Percentiles rank a stretch among this genome's conserved stretches.
These are phyloP conservation scores for Anneissia japonica DNA, from an alignment of 35 echinoderm and acorn worm genomes.

Conservation along the genomic window DNA sequence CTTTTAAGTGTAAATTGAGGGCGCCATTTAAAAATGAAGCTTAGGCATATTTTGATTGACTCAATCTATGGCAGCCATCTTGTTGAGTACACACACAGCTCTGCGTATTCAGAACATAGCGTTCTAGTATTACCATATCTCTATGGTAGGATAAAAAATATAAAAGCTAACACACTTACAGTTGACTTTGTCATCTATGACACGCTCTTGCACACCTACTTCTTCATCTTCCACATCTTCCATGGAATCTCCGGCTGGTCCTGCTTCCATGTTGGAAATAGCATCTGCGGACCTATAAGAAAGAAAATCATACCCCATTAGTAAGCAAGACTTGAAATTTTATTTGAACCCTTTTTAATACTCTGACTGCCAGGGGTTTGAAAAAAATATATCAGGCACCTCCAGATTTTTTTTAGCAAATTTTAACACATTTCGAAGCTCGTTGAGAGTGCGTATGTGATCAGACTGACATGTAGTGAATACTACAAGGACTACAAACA, in stretches of 20 bases:
- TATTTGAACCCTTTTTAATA: too few relatives aligned
- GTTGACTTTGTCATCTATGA: background rate
- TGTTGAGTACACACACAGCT: background rate
- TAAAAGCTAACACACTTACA: background rate
- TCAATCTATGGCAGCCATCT: background rate
- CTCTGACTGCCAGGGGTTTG: too few relatives aligned
- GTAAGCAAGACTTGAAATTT: too few relatives aligned
- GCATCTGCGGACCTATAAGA: conserved; percentile 6
- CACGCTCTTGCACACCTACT: conserved; percentile 8
- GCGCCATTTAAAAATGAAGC: background rate
- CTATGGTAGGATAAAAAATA: background rate
- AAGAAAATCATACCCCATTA: too few relatives aligned
- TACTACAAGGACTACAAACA: too few relatives aligned
- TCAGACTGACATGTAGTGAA: too few relatives aligned
- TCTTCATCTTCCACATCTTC: conserved; percentile 47
- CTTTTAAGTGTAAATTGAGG: too few relatives aligned
- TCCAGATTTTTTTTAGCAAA: too few relatives aligned
- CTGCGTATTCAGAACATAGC: background rate
- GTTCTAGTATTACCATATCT: background rate
- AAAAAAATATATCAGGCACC: too few relatives aligned
- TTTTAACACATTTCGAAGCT: too few relatives aligned
- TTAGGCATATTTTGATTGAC: background rate
- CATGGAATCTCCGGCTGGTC: conserved; percentile 37
- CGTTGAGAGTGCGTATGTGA: too few relatives aligned
- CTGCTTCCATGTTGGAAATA: conserved; percentile 40